Percentiles rank a stretch among this genome's conserved stretches.
Conservation (phyloP, 2,888 invertebrate species). For the Neocrepidodera transversa region DNA sequence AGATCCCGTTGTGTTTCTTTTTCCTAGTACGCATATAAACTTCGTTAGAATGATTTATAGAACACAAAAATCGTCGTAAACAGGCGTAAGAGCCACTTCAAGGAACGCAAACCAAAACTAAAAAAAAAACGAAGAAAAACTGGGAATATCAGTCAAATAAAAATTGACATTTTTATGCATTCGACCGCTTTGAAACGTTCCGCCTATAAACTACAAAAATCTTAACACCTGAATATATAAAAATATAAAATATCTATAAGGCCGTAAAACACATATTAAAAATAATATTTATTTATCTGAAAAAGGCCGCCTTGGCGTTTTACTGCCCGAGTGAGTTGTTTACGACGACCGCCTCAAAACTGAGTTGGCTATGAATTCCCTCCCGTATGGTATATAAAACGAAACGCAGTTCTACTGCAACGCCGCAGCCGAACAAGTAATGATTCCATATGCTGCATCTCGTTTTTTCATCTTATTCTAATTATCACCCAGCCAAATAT, state of each 20-base stretch:
- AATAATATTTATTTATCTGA: conserved; percentile 62
- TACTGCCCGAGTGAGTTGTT: conserved; percentile 60
- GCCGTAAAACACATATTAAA: conserved; percentile 62
- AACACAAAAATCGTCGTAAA: conserved; percentile 35
- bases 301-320: conserved; percentile 59
- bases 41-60: conserved; percentile 33
- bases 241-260: conserved; percentile 63
- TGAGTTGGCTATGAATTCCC: conserved; percentile 50
- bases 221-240: conserved; percentile 62
- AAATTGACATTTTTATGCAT: conserved; percentile 57
- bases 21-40: conserved; percentile 26
- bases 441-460: not conserved
- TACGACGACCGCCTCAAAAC: conserved; percentile 57
- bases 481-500: not conserved
- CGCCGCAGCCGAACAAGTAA: conserved; percentile 29
- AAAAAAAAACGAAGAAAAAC: conserved; percentile 30
- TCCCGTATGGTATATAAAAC: conserved; percentile 42
- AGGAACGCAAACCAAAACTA: conserved; percentile 28
- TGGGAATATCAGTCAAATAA: conserved; percentile 47
- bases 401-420: conserved; percentile 15
- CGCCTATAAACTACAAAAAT: conserved; percentile 55
- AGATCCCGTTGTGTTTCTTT: conserved; percentile 18
- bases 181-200: conserved; percentile 48
- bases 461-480: not conserved
- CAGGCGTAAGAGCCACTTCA: conserved; percentile 33